Percentiles rank a stretch among this genome's conserved stretches.
These are phyloP conservation scores for Lordiphosa mommai DNA, from an alignment of 1,140 invertebrate species.

Conservation along the genomic window DNA sequence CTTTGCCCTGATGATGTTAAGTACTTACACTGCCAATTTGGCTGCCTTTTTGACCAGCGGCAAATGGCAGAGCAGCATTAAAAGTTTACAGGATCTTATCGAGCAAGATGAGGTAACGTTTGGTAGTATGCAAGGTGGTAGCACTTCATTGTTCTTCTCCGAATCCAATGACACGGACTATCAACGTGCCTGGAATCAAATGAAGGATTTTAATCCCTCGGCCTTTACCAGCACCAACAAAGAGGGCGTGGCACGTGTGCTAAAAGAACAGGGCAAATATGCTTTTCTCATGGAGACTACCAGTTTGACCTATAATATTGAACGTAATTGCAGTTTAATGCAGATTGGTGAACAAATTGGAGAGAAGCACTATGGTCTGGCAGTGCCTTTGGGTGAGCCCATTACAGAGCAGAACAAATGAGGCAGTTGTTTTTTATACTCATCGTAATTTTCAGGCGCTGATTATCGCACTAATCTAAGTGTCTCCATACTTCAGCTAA, in stretches of 20 bases:
- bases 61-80: slow-evolving; percentile 90
- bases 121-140: slow-evolving; percentile 88
- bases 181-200: slow-evolving; percentile 87
- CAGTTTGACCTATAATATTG: slow-evolving; percentile 88
- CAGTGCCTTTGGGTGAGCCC: slow-evolving; percentile 85
- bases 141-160: slow-evolving; percentile 82
- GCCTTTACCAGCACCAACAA: slow-evolving; percentile 90
- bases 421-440: not conserved
- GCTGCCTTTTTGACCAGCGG: slow-evolving; percentile 96
- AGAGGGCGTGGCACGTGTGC: slow-evolving; percentile 91
- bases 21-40: slow-evolving; percentile 97
- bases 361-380: slow-evolving; percentile 91
- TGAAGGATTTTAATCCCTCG: slow-evolving; percentile 88
- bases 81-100: slow-evolving; percentile 92
- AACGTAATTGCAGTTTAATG: slow-evolving; percentile 87
- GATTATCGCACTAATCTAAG: slow-evolving; percentile 86
- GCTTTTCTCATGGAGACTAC: slow-evolving; percentile 94
- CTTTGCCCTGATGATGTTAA: slow-evolving; percentile 96
- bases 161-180: slow-evolving; percentile 87
- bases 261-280: slow-evolving; percentile 84
- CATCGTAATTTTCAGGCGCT: slow-evolving; percentile 28
- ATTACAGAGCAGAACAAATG: not conserved
- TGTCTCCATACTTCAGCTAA: slow-evolving; percentile 88
- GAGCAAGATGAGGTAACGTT: slow-evolving; percentile 94
- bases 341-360: slow-evolving; percentile 90